Conservation (phyloP, 2,113 vertebrate species). For the Hassar affinis region DNA sequence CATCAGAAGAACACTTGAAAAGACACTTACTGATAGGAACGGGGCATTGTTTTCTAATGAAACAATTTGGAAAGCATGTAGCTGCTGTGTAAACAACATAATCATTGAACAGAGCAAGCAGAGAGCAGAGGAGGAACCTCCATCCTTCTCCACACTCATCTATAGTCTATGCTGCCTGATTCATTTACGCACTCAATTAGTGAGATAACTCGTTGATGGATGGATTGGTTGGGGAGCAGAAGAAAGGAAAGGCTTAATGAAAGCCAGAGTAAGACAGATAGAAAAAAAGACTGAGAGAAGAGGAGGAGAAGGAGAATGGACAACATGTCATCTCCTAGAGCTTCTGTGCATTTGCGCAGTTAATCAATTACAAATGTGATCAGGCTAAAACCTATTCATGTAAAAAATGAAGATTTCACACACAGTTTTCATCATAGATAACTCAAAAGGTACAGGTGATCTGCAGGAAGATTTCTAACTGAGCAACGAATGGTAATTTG, state of each 20-base stretch:
- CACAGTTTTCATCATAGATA: background rate
- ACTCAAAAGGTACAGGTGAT: background rate
- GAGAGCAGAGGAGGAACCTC: background rate
- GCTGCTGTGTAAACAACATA: background rate
- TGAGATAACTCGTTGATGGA: constrained; percentile 47
- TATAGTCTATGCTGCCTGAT: constrained; percentile 32
- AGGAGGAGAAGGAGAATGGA: background rate
- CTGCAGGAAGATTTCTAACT: background rate
- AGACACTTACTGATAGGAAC: background rate
- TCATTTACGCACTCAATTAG: constrained; percentile 46
- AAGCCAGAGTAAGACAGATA: background rate
- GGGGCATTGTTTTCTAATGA: background rate
- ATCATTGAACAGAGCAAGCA: constrained; percentile 15
- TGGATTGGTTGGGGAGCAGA: constrained; percentile 20
- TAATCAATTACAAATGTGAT: constrained; percentile 43
- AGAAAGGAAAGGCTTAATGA: constrained; percentile 12
- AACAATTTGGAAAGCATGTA: background rate
- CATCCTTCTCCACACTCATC: constrained; percentile 26
- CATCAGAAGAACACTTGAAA: background rate
- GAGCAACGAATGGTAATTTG: background rate
- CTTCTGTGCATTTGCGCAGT: constrained; percentile 24
- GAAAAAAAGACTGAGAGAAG: background rate
- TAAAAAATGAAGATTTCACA: background rate
- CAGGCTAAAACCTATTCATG: constrained; percentile 2
- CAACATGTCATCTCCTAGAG: constrained; percentile 12